These are phyloP conservation scores for Callocephalon fimbriatum DNA, from an alignment of 2,113 vertebrate genomes.

Conservation along the genomic window DNA sequence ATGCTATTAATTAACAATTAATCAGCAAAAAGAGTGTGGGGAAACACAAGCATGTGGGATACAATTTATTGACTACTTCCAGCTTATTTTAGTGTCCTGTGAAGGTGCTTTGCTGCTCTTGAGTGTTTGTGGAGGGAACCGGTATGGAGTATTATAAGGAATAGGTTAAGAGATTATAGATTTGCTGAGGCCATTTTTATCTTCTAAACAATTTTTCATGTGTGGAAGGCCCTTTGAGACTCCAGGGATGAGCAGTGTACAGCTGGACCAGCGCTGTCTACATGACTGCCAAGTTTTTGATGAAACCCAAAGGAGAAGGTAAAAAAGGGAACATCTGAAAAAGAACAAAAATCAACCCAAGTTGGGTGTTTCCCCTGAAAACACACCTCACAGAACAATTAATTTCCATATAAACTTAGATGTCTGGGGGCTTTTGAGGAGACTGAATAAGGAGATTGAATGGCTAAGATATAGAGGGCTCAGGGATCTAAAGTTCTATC, in stretches of 20 bases:
- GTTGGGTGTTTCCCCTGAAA: neutral
- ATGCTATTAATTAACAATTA: neutral
- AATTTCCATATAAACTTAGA: neutral
- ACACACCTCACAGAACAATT: neutral
- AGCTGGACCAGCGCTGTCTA: fast-evolving
- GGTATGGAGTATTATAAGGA: neutral
- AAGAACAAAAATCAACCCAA: neutral
- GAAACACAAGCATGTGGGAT: neutral
- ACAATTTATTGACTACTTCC: neutral
- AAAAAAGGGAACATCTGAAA: neutral
- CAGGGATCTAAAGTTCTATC: neutral
- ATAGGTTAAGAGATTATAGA: neutral
- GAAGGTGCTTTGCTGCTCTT: neutral
- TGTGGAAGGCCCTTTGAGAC: neutral
- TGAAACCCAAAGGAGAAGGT: neutral
- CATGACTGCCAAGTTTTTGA: fast-evolving
- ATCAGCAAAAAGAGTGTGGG: neutral
- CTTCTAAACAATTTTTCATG: neutral
- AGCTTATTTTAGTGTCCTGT: neutral
- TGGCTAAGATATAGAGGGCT: neutral
- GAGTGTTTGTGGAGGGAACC: neutral
- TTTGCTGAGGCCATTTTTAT: neutral
- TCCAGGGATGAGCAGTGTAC: neutral
- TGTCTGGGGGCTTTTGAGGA: neutral
- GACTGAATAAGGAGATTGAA: neutral